Conservation (phyloP, 2,888 invertebrate species). For the Copidosoma aretas region DNA sequence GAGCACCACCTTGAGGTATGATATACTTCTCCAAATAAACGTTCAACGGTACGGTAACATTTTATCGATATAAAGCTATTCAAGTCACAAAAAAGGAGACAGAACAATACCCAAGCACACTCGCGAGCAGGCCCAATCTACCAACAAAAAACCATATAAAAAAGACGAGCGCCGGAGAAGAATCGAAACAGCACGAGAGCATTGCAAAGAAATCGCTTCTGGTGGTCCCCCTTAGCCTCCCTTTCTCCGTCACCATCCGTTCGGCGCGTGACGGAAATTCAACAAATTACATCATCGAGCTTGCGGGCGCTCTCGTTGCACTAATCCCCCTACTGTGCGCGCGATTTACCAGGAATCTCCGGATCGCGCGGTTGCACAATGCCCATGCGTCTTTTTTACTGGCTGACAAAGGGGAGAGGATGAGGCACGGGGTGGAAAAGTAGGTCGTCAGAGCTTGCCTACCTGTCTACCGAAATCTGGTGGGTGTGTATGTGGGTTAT, state of each 20-base stretch:
- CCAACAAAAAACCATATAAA: no score
- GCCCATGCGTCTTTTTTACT: slow-evolving; percentile 5
- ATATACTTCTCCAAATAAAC: neutral
- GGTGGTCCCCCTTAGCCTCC: no score
- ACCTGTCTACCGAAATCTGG: slow-evolving; percentile 6
- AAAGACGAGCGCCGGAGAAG: no score
- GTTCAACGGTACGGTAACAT: no score
- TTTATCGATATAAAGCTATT: no score
- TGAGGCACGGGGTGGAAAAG: neutral
- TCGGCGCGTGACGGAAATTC: neutral
- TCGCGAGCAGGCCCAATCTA: no score
- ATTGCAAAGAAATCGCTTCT: no score
- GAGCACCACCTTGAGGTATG: neutral
- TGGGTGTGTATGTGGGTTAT: no score
- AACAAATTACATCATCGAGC: slow-evolving; percentile 11
- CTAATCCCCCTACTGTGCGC: neutral
- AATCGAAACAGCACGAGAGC: no score
- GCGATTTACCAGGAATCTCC: neutral
- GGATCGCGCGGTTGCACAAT: slow-evolving; percentile 6
- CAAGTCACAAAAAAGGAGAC: no score
- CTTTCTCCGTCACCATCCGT: no score
- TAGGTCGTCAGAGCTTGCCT: neutral
- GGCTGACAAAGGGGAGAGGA: neutral
- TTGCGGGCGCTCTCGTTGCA: neutral
- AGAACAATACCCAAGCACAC: no score